Evolutionary conservation across 2,797 vertebrate species (phyloP).

Genomic region (Cossypha dichroa): DNA sequence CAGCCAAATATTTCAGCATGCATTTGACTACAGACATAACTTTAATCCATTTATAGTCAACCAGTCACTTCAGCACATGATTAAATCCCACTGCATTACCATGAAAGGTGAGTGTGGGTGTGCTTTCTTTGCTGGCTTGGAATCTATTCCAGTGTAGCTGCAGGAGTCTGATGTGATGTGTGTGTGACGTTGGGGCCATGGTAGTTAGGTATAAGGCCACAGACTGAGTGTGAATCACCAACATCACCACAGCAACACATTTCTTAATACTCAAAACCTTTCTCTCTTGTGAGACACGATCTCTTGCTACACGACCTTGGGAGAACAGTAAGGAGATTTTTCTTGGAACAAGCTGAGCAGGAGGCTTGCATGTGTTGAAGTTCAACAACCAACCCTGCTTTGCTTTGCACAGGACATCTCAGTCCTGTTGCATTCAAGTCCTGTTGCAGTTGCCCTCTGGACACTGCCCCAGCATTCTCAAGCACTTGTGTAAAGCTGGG

Average conservation of each 20-base stretch:
- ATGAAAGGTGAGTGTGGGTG: background rate
- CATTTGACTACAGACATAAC: background rate
- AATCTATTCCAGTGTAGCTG: background rate
- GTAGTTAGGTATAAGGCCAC: background rate
- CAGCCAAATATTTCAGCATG: background rate
- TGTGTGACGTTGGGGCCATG: background rate
- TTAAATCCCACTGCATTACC: background rate
- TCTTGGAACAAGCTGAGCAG: background rate
- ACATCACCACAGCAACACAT: slow-evolving; percentile 29
- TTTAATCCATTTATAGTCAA: slow-evolving; percentile 1
- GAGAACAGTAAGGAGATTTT: background rate
- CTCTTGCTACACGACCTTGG: rapidly evolving
- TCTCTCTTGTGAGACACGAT: background rate
- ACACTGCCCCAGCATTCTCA: background rate
- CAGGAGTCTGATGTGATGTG: background rate
- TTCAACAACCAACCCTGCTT: background rate
- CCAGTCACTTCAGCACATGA: background rate
- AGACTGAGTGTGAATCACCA: slow-evolving; percentile 17
- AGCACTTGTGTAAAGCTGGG: background rate
- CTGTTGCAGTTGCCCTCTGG: background rate
- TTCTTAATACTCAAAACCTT: background rate
- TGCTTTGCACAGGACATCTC: background rate
- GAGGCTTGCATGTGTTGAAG: background rate
- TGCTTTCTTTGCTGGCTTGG: background rate
- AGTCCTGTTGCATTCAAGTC: background rate